Evolutionary conservation across 2,797 vertebrate species (phyloP).

Genomic region (Pantherophis alleghaniensis): DNA sequence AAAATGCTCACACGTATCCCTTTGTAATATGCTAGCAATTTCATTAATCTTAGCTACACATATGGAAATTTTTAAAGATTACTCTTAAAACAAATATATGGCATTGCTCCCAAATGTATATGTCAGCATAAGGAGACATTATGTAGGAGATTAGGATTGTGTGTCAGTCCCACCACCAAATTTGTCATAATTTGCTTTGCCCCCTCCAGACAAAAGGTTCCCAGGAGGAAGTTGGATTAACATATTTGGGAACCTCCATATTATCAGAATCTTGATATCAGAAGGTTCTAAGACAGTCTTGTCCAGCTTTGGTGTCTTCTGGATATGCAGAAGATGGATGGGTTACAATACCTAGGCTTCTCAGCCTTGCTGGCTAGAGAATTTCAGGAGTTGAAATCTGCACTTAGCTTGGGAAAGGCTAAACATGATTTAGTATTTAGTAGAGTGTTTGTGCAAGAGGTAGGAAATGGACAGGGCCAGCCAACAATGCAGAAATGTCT

Average conservation of each 20-base stretch:
- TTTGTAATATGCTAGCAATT: neutral
- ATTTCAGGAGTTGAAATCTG: neutral
- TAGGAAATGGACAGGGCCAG: neutral
- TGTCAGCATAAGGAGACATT: neutral
- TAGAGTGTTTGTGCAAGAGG: neutral
- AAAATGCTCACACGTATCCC: neutral
- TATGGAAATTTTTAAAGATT: conserved; percentile 9
- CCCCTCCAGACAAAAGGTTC: neutral
- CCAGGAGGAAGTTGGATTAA: neutral
- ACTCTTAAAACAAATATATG: neutral
- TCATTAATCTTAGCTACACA: neutral
- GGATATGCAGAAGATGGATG: neutral
- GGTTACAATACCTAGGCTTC: neutral
- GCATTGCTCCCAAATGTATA: neutral
- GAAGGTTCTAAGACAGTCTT: neutral
- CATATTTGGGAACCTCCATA: neutral
- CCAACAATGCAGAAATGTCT: neutral
- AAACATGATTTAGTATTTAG: neutral
- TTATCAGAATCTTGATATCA: neutral
- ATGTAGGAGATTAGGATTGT: neutral
- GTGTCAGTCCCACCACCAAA: neutral
- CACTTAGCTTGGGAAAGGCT: neutral
- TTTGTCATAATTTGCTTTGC: neutral
- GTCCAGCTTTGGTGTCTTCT: neutral
- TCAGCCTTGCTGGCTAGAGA: neutral